Base-by-base conservation (phyloP, 2,113 vertebrate species). In the Gopherus flavomarginatus region DNA sequence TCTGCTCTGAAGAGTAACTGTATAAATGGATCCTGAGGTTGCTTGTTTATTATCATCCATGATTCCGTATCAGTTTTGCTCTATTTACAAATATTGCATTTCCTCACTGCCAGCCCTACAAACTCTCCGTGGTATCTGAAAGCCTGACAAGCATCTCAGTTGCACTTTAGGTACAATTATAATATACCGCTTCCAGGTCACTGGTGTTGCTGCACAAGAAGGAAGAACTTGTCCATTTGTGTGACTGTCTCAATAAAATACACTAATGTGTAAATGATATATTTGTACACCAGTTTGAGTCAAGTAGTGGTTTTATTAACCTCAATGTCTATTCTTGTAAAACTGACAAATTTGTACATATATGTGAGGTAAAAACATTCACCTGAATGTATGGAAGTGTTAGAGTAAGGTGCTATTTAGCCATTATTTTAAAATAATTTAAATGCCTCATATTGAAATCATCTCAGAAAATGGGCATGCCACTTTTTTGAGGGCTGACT, bases 321-420 rank as follows among this genome's bases (percentile, higher is more conserved):
- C 75, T 86, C 82, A 80, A 78, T 31, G 21, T 31, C 56, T 84
- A 3, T 44, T 96, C 57, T 79, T 92, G 85, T 89, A 85, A 95
- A 83, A 85, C 52, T 69, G 89, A 95, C 5, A 35, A 65, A 65
- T 65, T 31, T 65, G 14, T 65, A 19, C 1, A 5, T 72, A 21
- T 62, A 81, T 57, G 35, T 24, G 11, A 92, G 83, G 84, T 38
- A 79, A 92, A 87, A 91, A 3, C 0, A 86, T 6, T 90, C 47
- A 54, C 21, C 7, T 75, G 13, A 19, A 38, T 83, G 94, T 89
- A 91, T 47, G 89, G 29, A 78, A 42, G 8, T 44, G 56, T 2
- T 27, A 19, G 35, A 92, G 16, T 47, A 82, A 85, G 44, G 5
- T 52, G 90, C 1, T 47, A 84, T 59, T 79, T 86, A 85, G 77